Conservation (phyloP, 2,113 vertebrate species). For the Sciurus niger region DNA sequence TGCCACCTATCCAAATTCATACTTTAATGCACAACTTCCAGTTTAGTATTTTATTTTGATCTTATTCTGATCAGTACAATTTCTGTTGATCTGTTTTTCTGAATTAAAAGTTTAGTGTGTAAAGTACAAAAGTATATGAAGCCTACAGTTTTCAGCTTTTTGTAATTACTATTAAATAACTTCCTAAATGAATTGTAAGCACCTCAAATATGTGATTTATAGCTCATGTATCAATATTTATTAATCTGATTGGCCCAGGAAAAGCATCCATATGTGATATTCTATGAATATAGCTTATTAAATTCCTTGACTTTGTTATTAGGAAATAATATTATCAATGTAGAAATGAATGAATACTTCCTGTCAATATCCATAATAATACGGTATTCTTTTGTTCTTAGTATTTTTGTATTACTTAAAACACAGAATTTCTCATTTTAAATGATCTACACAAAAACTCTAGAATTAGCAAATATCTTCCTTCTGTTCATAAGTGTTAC, state of each 20-base stretch:
- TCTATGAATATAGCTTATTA: not conserved
- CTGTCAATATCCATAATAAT: not conserved
- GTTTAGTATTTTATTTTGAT: not conserved
- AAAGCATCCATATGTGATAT: not conserved
- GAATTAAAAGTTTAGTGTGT: not conserved
- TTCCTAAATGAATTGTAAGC: not conserved
- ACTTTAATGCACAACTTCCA: not conserved
- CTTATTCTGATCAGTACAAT: not conserved
- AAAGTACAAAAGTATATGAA: slow-evolving; percentile 10
- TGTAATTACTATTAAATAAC: not conserved
- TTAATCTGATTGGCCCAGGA: not conserved
- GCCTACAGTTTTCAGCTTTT: not conserved
- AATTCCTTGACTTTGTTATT: slow-evolving; percentile 10
- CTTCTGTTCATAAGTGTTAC: not conserved
- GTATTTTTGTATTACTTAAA: not conserved
- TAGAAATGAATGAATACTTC: not conserved
- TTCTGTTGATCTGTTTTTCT: not conserved
- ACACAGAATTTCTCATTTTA: not conserved
- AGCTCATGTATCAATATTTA: not conserved
- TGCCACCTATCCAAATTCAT: not conserved
- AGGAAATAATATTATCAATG: not conserved
- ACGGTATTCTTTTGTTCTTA: not conserved
- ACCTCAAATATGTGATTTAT: not conserved
- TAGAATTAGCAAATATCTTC: not conserved
- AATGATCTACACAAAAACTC: not conserved